Conservation (phyloP, 2,113 vertebrate genomes). For the Anseranas semipalmata region DNA sequence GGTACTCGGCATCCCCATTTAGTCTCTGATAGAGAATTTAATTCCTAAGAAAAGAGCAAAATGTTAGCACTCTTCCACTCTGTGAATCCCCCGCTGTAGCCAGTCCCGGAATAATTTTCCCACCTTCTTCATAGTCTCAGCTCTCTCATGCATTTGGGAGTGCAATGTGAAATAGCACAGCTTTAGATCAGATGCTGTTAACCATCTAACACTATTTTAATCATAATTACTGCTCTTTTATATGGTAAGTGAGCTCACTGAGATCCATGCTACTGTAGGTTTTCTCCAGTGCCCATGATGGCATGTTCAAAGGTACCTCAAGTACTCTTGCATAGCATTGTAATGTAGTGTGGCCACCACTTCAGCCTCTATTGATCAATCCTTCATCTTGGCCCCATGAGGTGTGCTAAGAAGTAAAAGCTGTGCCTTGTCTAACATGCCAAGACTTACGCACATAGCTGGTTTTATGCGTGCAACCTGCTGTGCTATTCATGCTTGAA, state of each 20-base stretch:
- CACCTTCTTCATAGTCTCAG: neutral
- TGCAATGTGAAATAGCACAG: neutral
- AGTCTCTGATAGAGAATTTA: neutral
- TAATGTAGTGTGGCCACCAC: neutral
- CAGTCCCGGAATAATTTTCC: neutral
- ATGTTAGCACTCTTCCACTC: neutral
- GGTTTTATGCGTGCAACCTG: constrained; percentile 36
- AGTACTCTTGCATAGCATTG: neutral
- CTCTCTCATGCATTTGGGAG: neutral
- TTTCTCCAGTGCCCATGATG: neutral
- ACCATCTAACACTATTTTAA: neutral
- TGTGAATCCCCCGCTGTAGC: neutral
- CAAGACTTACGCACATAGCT: neutral
- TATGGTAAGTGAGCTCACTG: neutral
- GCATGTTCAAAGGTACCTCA: neutral
- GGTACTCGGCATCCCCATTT: neutral
- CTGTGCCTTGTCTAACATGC: constrained; percentile 31
- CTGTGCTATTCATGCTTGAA: constrained; percentile 38
- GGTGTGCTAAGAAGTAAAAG: constrained; percentile 36
- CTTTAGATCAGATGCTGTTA: neutral
- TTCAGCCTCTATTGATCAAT: neutral
- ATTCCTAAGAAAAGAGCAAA: neutral
- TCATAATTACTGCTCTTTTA: neutral
- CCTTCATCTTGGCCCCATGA: constrained; percentile 36
- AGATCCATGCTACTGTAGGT: neutral